Evolutionary conservation across 2,888 invertebrate species (phyloP).

Genomic region (Liopterus haemorrhoidalis): DNA sequence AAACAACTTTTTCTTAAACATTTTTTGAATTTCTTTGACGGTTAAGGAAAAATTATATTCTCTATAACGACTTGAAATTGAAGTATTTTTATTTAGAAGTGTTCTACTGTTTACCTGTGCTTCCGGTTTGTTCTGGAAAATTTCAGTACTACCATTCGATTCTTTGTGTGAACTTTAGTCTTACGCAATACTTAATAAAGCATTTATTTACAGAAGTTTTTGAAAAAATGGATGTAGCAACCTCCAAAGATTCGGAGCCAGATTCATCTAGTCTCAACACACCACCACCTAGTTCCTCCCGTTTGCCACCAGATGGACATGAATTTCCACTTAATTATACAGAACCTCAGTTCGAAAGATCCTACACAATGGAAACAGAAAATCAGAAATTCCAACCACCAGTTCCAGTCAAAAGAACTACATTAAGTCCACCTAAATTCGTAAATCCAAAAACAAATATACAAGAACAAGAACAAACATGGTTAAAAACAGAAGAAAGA

Average conservation of each 20-base stretch:
- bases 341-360: constrained; percentile 45
- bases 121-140: too few relatives aligned
- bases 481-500: constrained; percentile 20
- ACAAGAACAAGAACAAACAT: constrained; percentile 13
- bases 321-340: constrained; percentile 73
- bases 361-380: constrained; percentile 21
- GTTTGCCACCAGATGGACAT: constrained; percentile 77
- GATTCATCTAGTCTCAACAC: constrained; percentile 15
- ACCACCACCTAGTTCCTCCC: constrained; percentile 43
- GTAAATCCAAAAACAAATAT: not conserved
- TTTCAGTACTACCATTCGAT: too few relatives aligned
- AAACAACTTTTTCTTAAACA: too few relatives aligned
- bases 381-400: constrained; percentile 27
- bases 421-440: constrained; percentile 24
- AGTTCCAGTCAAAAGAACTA: too few relatives aligned
- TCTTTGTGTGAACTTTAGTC: too few relatives aligned
- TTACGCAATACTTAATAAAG: too few relatives aligned
- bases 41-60: too few relatives aligned
- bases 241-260: constrained; percentile 18
- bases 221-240: constrained; percentile 19
- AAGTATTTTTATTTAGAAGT: too few relatives aligned
- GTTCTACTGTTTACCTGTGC: too few relatives aligned
- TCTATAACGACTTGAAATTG: too few relatives aligned
- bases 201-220: constrained; percentile 18
- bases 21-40: too few relatives aligned